phyloP scores from a whole-genome alignment of 2,888 invertebrate species.

The Leucozona laternaria region DNA sequence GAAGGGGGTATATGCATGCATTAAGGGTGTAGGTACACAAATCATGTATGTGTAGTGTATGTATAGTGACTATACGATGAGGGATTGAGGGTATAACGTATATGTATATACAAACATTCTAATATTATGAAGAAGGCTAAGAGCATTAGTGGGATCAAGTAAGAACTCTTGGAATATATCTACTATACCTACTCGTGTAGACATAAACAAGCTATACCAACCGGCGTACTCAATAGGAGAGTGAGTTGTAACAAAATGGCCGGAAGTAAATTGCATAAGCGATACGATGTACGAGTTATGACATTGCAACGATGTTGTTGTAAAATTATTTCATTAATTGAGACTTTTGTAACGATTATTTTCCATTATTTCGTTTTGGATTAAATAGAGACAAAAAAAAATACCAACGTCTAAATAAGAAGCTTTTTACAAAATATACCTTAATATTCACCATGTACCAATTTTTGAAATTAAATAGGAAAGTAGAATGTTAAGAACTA shows the following conservation, averaged over 20 bases:
- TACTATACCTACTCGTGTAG: background rate
- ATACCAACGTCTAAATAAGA: background rate
- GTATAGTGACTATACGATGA: conserved; percentile 1
- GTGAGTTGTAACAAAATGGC: conserved; percentile 15
- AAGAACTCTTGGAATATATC: conserved; percentile 18
- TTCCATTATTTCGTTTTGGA: background rate
- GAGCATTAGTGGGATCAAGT: conserved; percentile 55
- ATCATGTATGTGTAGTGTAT: conserved; percentile 2
- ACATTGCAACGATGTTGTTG: conserved; percentile 19
- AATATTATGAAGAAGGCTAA: conserved; percentile 48
- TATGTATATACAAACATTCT: conserved; percentile 15
- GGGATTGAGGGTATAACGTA: background rate
- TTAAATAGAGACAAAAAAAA: background rate
- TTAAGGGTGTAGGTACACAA: conserved; percentile 51
- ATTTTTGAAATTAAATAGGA: too few relatives aligned
- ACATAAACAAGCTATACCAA: conserved; percentile 1
- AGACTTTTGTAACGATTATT: background rate
- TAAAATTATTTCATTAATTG: conserved; percentile 7
- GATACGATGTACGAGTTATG: background rate
- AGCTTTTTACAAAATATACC: too few relatives aligned
- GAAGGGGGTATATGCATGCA: conserved; percentile 46
- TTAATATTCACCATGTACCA: too few relatives aligned
- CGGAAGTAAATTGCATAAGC: conserved; percentile 27
- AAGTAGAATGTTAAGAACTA: too few relatives aligned
- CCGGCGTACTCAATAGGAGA: background rate